Base-by-base conservation (phyloP, 2,888 invertebrate genomes). In the Orthonevra nobilis region DNA sequence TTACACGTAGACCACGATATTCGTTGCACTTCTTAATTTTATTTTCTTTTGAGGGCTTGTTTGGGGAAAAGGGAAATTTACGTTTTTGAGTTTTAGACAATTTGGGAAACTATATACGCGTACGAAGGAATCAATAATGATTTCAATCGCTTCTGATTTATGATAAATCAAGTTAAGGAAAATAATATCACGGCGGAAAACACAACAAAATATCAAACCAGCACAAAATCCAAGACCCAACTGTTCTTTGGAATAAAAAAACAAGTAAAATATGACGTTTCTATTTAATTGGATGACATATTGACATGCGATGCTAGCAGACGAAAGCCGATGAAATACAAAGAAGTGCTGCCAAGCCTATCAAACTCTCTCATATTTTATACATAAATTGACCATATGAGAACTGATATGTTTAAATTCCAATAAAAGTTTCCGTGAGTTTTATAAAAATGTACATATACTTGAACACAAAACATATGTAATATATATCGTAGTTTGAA, bases 141-240 rank as follows among this genome's bases (percentile, higher is more conserved):
- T 36, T 15, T 23, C 23, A n/a, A n/a, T 48, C 9, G 14, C 20
- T 20, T 56, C 6, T 46, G 15, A 5, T 44, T 38, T 60, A 48
- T 19, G 3, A 23, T 4, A 42, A 69, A 42, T 14, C 42, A 34
- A 50, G 15, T 60, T 19, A 68, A 48, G 60, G 32, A 32, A n/a
- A 15, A 52, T 50, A 32, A 1, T 26, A 32, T 19, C n/a, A 2
- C 38, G 26, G 6, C 2, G 9, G n/a, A 30, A 52, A 32, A 9
- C 20, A 2, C 14, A 6, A 14, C 15, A 52, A n/a, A n/a, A n/a
- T n/a, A n/a, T n/a, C 60, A 19, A 52, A 38, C 2, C 40, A 7
- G 26, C 42, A 50, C 28, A 40, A 60, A 69, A 69, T 60, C 23
- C 28, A 15, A 69, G 60, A 34, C 23, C 42, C 60, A 69, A 69